Evolutionary conservation across 2,888 invertebrate species (phyloP).

Genomic region (Papilio demoleus): DNA sequence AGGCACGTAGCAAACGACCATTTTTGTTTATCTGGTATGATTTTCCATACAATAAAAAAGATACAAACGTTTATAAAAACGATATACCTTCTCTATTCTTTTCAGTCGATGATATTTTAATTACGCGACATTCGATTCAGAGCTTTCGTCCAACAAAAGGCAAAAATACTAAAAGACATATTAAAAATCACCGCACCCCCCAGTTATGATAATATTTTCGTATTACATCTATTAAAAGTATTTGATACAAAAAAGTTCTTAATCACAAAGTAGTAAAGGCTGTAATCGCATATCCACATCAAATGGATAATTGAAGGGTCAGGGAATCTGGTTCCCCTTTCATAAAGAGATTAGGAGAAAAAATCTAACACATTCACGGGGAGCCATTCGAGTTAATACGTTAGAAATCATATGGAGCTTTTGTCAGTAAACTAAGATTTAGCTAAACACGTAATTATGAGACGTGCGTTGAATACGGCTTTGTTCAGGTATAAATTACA

Average conservation of each 20-base stretch:
- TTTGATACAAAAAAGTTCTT: conserved; percentile 29
- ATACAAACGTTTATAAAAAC: too few relatives aligned
- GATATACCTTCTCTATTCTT: not conserved
- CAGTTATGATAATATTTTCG: conserved; percentile 76
- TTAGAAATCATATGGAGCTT: conserved; percentile 29
- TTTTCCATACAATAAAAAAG: too few relatives aligned
- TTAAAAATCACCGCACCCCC: conserved; percentile 73
- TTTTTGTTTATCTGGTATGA: too few relatives aligned
- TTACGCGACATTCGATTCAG: conserved; percentile 47
- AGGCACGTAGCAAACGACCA: too few relatives aligned
- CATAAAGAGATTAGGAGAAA: conserved; percentile 69
- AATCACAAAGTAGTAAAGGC: conserved; percentile 27
- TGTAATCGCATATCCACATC: conserved; percentile 25
- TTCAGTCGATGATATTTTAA: not conserved
- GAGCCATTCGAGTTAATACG: conserved; percentile 56
- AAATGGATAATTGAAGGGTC: conserved; percentile 51
- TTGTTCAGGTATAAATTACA: conserved; percentile 19
- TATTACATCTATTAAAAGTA: conserved; percentile 44
- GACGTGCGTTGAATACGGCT: conserved; percentile 8
- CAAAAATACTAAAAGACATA: conserved; percentile 68
- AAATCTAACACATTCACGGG: conserved; percentile 70
- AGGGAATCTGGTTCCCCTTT: conserved; percentile 58
- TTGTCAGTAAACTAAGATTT: conserved; percentile 30
- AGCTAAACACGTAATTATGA: conserved; percentile 16
- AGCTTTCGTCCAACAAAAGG: conserved; percentile 65